Conservation (phyloP, 2,888 invertebrate genomes). For the Agonopterix alstromeriana region DNA sequence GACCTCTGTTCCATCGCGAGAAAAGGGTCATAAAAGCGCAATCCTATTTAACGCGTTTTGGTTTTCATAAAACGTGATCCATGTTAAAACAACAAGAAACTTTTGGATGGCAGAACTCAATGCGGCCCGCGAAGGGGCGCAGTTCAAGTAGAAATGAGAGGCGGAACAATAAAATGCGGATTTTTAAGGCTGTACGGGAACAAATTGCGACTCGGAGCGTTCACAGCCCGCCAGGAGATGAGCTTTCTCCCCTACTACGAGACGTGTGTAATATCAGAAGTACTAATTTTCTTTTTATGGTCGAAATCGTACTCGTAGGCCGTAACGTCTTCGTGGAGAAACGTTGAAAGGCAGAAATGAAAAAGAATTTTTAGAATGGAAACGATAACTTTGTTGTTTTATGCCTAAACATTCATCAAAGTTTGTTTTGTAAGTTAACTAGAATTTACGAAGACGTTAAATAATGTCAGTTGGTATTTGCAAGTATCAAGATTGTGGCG, state of each 20-base stretch:
- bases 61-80: constrained; percentile 19
- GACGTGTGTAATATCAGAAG: constrained; percentile 1
- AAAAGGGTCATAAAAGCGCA: constrained; percentile 5
- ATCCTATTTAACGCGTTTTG: constrained; percentile 16
- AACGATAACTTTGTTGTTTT: too few species aligned
- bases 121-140: constrained; percentile 35
- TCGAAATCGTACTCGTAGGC: too few species aligned
- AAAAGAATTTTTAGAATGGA: too few species aligned
- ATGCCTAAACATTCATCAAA: too few species aligned
- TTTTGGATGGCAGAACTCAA: constrained; percentile 30
- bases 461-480: too few species aligned
- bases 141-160: constrained; percentile 59
- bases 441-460: too few species aligned
- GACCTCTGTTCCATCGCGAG: not conserved
- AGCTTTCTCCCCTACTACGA: constrained; percentile 42
- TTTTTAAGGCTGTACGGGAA: constrained; percentile 69
- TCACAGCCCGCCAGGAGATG: constrained; percentile 50
- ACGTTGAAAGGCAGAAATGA: too few species aligned
- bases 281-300: too few species aligned
- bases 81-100: constrained; percentile 20
- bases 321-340: too few species aligned
- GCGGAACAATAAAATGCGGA: constrained; percentile 68
- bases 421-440: too few species aligned
- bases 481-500: too few species aligned
- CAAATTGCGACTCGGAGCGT: constrained; percentile 61